Conservation (phyloP, 1,140 invertebrate species). For the Drosophila nikananu region DNA sequence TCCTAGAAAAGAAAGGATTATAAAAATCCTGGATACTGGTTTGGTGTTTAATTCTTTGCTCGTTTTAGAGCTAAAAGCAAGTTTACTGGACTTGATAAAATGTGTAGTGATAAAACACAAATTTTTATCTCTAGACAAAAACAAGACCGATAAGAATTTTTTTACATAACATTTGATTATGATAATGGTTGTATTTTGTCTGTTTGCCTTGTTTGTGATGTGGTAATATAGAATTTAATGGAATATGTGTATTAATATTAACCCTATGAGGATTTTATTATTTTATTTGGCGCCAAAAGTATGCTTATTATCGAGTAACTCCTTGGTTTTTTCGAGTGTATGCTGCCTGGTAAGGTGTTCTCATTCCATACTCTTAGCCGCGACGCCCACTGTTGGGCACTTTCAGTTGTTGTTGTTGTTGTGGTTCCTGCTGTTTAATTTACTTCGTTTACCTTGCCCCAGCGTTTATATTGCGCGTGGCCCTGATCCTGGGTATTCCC, state of each 20-base stretch:
- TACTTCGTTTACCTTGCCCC: slow-evolving; percentile 71
- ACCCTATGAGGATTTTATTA: neutral
- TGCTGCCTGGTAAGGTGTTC: slow-evolving; percentile 14
- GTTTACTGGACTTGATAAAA: slow-evolving; percentile 13
- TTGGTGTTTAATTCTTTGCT: neutral
- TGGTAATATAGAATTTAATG: neutral
- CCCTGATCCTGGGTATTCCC: slow-evolving; percentile 41
- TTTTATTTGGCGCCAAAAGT: neutral
- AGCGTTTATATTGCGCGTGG: slow-evolving; percentile 44
- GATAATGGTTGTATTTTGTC: neutral
- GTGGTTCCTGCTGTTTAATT: slow-evolving; percentile 57
- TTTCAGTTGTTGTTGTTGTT: slow-evolving; percentile 23
- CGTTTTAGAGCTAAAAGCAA: neutral
- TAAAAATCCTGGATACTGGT: too few relatives aligned
- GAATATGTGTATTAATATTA: neutral
- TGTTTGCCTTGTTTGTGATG: neutral
- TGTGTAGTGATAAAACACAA: neutral
- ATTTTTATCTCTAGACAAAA: slow-evolving; percentile 7
- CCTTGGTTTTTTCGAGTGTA: slow-evolving; percentile 8
- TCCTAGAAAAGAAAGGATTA: neutral
- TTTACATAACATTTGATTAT: slow-evolving; percentile 10
- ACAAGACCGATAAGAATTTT: slow-evolving; percentile 6
- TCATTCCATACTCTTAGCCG: neutral
- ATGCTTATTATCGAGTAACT: neutral
- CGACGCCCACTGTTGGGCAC: slow-evolving; percentile 34